phyloP scores from a whole-genome alignment of 2,113 vertebrate species.

The Coryphaenoides rupestris region DNA sequence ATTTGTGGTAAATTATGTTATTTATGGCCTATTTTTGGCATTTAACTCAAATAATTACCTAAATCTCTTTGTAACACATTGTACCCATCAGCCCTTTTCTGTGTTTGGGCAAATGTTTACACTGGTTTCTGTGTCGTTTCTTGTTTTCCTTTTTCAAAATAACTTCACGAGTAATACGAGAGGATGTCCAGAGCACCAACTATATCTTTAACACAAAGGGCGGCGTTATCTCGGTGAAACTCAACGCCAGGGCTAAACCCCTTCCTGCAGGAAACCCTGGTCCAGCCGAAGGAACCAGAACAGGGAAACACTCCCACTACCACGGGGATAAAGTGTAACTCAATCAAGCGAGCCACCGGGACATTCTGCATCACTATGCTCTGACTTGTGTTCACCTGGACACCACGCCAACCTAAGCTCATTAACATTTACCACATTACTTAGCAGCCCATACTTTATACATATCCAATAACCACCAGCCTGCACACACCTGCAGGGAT shows the following conservation, averaged over 20 bases:
- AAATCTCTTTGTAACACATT: too few species aligned
- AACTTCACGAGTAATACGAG: conserved; percentile 7
- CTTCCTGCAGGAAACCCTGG: conserved; percentile 14
- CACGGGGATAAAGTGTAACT: conserved; percentile 42
- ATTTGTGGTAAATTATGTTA: too few species aligned
- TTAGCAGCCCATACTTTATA: conserved; percentile 36
- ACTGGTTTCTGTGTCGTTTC: conserved; percentile 15
- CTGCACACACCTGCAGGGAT: too few species aligned
- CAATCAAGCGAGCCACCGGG: conserved; percentile 37
- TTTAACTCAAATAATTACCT: too few species aligned
- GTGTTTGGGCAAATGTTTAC: background rate
- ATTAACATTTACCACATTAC: conserved; percentile 45
- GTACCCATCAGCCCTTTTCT: background rate
- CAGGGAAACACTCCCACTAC: conserved; percentile 27
- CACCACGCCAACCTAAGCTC: conserved; percentile 20
- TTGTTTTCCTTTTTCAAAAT: background rate
- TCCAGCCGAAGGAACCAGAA: conserved; percentile 4
- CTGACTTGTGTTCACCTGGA: conserved; percentile 40
- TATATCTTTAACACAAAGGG: conserved; percentile 7
- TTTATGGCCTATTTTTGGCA: too few species aligned
- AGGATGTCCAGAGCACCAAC: conserved; percentile 13
- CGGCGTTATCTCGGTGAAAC: conserved; percentile 29
- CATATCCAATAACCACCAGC: conserved; percentile 39
- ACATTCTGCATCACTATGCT: conserved; percentile 36
- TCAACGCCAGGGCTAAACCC: conserved; percentile 27